These are phyloP conservation scores for Diarsia dahlii DNA, from an alignment of 2,888 invertebrate genomes.

Conservation along the genomic window DNA sequence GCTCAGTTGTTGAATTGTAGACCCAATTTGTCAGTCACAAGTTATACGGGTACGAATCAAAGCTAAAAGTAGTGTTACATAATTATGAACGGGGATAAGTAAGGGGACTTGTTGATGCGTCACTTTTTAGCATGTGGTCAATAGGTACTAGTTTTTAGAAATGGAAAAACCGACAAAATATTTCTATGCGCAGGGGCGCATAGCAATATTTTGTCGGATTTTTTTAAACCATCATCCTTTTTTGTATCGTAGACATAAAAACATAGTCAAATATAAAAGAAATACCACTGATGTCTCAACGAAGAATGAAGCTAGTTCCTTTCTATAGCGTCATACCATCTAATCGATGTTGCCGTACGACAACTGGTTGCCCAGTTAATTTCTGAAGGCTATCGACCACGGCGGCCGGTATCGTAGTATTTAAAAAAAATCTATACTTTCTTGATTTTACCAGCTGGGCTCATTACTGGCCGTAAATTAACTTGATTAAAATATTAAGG, in stretches of 20 bases:
- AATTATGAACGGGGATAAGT: neutral
- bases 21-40: neutral
- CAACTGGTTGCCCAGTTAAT: slow-evolving; percentile 22
- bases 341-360: neutral
- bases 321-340: neutral
- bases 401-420: neutral
- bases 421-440: neutral
- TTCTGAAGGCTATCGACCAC: slow-evolving; percentile 16
- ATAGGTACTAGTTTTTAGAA: neutral
- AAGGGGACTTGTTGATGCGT: neutral
- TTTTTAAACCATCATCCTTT: neutral
- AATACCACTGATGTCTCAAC: neutral
- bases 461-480: neutral
- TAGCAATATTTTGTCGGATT: neutral
- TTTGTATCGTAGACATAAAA: neutral
- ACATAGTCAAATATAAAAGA: neutral
- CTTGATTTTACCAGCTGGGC: neutral
- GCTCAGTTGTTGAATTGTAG: neutral
- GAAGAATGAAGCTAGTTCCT: neutral
- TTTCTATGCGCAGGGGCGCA: no score
- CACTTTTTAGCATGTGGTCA: neutral
- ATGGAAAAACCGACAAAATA: no score
- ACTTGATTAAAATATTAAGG: neutral
- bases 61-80: neutral
- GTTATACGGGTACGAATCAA: neutral